Evolutionary conservation across 2,888 invertebrate species (phyloP), one percentile per base, ranked within the genome.

Genomic region (Caenorhabditis wallacei): DNA sequence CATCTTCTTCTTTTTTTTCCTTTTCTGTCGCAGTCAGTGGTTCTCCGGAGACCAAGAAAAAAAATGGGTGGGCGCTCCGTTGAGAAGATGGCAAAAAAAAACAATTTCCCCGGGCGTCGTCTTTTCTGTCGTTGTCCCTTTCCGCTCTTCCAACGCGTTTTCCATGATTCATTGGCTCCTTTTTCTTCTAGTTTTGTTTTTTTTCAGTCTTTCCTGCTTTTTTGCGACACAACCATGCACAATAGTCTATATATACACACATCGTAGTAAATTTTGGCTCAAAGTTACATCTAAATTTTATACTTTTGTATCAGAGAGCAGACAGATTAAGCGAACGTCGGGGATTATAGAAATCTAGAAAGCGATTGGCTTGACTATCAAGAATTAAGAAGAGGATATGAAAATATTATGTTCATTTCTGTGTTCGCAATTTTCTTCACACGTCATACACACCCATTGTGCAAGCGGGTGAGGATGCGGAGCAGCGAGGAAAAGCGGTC

Each of bases 81-180:
- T 30, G 20, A 40, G 69, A 69, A 66, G 59, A 51, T 7, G 11
- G 18, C 30, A 35, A 75, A 64, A 71, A 72, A 76, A 78, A 78
- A 78, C 78, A 78, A 78, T 78, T 78, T 78, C 69, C 78, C 61
- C 61, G 54, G 51, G 56, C 79, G 54, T 71, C 70, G 63, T 78
- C 56, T 59, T 46, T 56, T 57, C 35, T 61, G 64, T 72, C 66
- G 59, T 69, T 46, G 54, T 61, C 59, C 54, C 54, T 59, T 30
- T 30, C 57, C 72, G 37, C 40, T 61, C 71, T 80, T 54, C 61
- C 22, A 53, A 54, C 68, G 68, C 68, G 54, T 74, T 53, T 51
- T 54, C 70, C 81, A 82, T 82, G 82, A 82, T 76, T 82, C 76
- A 82, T 81, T 64, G 75, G 81, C 81, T 81, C 81, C 59, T 76